phyloP scores from a whole-genome alignment of 2,888 invertebrate species.

The Rutpela maculata region DNA sequence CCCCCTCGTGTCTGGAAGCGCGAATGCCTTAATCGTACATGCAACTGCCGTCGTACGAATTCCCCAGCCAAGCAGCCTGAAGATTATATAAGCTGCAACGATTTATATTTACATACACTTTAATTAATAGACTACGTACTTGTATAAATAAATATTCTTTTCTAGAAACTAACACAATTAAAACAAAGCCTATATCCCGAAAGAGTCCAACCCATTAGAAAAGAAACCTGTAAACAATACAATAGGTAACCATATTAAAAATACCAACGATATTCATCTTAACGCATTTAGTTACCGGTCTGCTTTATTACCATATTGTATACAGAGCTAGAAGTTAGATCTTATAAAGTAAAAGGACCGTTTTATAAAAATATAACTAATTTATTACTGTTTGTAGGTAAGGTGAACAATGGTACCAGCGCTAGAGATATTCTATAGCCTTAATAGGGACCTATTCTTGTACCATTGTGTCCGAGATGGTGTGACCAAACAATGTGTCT shows the following conservation, averaged over 20 bases:
- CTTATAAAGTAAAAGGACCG: constrained; percentile 64
- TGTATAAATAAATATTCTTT: constrained; percentile 22
- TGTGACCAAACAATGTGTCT: constrained; percentile 65
- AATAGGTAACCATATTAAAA: constrained; percentile 62
- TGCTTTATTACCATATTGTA: constrained; percentile 67
- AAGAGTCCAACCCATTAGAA: constrained; percentile 46
- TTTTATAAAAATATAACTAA: constrained; percentile 65
- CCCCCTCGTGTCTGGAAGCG: background rate
- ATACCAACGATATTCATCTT: constrained; percentile 63
- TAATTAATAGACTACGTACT: constrained; percentile 26
- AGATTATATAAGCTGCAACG: background rate
- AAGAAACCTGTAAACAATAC: constrained; percentile 57
- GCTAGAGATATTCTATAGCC: constrained; percentile 60
- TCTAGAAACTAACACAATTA: constrained; percentile 26
- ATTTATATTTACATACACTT: constrained; percentile 13
- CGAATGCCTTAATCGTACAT: background rate
- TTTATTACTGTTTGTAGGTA: constrained; percentile 65
- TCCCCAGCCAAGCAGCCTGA: background rate
- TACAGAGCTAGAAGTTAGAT: constrained; percentile 59
- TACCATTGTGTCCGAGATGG: constrained; percentile 65
- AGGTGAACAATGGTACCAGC: constrained; percentile 66
- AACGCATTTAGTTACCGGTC: constrained; percentile 59
- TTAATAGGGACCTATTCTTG: constrained; percentile 65
- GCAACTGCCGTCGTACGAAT: background rate
- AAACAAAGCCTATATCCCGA: constrained; percentile 33